phyloP scores from a whole-genome alignment of 2,797 vertebrate species.

The Sebastes kiyomatsui region DNA sequence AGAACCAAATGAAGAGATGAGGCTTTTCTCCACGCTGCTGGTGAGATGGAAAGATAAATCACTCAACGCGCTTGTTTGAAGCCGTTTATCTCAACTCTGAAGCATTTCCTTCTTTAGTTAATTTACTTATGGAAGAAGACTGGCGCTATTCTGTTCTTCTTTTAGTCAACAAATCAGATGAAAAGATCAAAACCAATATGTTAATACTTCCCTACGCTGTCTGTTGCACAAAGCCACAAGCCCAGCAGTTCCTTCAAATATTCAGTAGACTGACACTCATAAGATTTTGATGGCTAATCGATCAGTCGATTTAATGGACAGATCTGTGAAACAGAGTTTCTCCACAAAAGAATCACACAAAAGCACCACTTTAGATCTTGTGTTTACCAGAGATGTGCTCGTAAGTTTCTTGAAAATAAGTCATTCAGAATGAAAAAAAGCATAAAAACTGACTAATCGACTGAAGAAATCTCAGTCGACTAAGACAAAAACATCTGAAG shows the following conservation, averaged over 20 bases:
- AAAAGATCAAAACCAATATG: background rate
- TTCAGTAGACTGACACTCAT: too few species aligned
- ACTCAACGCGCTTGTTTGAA: background rate
- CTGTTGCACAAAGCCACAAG: background rate
- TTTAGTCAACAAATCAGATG: background rate
- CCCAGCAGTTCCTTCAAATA: background rate
- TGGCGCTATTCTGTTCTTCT: background rate
- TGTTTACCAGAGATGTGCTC: too few species aligned
- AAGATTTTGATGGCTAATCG: too few species aligned
- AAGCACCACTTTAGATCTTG: too few species aligned
- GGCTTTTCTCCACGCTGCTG: background rate
- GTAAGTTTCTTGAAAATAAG: too few species aligned
- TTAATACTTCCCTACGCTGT: background rate
- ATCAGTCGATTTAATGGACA: fast-evolving
- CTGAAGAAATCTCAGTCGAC: too few species aligned
- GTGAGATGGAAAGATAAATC: background rate
- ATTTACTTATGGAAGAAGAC: background rate
- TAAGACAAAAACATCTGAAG: too few species aligned
- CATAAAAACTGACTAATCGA: too few species aligned
- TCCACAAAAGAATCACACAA: too few species aligned
- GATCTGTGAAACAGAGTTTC: too few species aligned
- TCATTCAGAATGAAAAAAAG: too few species aligned
- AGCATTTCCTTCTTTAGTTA: background rate
- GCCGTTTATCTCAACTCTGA: background rate
- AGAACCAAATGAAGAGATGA: background rate